Conservation (phyloP, 2,888 invertebrate genomes). For the Cheilosia soror region DNA sequence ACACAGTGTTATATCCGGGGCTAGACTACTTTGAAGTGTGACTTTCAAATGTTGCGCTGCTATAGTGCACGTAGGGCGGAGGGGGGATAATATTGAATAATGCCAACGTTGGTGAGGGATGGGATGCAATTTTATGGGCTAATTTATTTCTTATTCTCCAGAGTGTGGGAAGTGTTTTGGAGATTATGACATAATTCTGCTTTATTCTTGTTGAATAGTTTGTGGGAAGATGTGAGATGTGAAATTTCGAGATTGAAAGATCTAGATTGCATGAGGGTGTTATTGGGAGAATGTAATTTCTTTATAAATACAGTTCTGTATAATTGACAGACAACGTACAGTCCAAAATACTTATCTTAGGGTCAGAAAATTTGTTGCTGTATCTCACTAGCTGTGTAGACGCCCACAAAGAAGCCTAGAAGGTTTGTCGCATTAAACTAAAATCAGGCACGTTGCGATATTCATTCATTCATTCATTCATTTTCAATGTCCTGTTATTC, state of each 20-base stretch:
- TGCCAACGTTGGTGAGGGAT: constrained; percentile 30
- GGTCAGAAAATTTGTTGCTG: too few species aligned
- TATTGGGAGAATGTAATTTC: constrained; percentile 12
- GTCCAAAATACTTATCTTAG: too few species aligned
- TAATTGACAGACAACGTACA: too few species aligned
- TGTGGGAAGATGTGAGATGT: constrained; percentile 62
- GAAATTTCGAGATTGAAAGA: constrained; percentile 48
- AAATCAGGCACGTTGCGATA: too few species aligned
- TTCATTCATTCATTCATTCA: too few species aligned
- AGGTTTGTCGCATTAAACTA: too few species aligned
- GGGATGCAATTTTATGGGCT: constrained; percentile 59
- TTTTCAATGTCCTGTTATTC: too few species aligned
- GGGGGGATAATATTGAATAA: constrained; percentile 50
- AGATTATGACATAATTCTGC: constrained; percentile 45
- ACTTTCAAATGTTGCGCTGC: constrained; percentile 51
- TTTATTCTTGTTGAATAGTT: constrained; percentile 27
- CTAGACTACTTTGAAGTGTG: constrained; percentile 67
- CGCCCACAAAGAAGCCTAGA: too few species aligned
- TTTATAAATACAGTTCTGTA: constrained; percentile 2
- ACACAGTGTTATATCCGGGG: constrained; percentile 51
- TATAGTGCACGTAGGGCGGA: not conserved
- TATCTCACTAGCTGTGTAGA: too few species aligned
- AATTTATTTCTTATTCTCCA: constrained; percentile 55
- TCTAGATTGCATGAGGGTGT: constrained; percentile 14
- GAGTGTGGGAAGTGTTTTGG: constrained; percentile 68